phyloP scores from a whole-genome alignment of 92 coral and sea anemone species.

The Pocillopora grandis region DNA sequence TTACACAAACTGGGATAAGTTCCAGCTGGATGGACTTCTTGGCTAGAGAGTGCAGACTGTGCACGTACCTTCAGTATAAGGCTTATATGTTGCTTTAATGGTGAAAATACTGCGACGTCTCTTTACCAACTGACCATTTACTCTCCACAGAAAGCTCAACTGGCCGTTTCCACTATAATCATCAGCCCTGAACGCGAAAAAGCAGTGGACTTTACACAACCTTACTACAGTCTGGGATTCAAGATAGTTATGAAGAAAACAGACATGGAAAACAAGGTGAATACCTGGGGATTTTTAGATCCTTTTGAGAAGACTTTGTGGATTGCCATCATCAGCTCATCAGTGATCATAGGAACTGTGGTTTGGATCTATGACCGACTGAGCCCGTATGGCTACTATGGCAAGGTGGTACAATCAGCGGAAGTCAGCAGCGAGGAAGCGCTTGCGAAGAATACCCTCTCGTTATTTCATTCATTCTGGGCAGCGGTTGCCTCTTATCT shows the following conservation, averaged over 20 bases:
- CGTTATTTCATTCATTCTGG: slow-evolving; percentile 81
- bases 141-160: slow-evolving; percentile 60
- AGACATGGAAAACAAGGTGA: slow-evolving; percentile 47
- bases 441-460: slow-evolving; percentile 62
- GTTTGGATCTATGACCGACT: slow-evolving; percentile 73
- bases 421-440: slow-evolving; percentile 64
- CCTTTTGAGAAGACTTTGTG: slow-evolving; percentile 80
- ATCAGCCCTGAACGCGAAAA: slow-evolving; percentile 80
- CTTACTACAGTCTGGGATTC: slow-evolving; percentile 78
- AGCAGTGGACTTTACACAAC: slow-evolving; percentile 85
- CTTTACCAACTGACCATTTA: neutral
- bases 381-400: slow-evolving; percentile 86
- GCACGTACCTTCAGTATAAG: too few species aligned
- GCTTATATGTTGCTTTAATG: too few species aligned
- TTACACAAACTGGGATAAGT: too few species aligned
- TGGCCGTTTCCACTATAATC: slow-evolving; percentile 79
- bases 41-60: too few species aligned
- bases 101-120: too few species aligned
- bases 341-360: slow-evolving; percentile 63
- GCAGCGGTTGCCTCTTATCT: slow-evolving; percentile 83
- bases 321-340: slow-evolving; percentile 70
- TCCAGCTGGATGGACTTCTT: too few species aligned
- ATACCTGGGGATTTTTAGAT: slow-evolving; percentile 88
- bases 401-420: slow-evolving; percentile 72
- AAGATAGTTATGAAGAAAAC: slow-evolving; percentile 79